Evolutionary conservation across 2,888 invertebrate genomes (phyloP).

Genomic region (Pomacea canaliculata): DNA sequence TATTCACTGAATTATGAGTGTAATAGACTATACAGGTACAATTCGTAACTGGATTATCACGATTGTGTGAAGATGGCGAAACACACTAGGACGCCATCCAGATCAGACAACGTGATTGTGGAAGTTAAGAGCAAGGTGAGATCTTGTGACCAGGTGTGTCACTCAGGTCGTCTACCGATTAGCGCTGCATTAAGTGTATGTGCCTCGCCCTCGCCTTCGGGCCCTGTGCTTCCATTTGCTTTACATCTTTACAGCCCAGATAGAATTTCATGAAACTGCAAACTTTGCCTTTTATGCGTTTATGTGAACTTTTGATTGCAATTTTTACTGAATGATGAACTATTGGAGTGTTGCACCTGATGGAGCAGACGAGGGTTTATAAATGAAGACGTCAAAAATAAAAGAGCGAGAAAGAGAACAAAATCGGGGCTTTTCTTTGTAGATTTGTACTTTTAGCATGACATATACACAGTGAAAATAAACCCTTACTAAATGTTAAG

Average conservation of each 20-base stretch:
- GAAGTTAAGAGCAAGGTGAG: slow-evolving; percentile 63
- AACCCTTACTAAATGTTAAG: too few species aligned
- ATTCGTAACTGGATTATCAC: slow-evolving; percentile 27
- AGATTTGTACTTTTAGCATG: too few species aligned
- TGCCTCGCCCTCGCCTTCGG: background rate
- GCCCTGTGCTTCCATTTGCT: background rate
- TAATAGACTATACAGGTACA: background rate
- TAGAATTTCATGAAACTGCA: background rate
- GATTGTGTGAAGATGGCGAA: slow-evolving; percentile 46
- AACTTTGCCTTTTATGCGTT: background rate
- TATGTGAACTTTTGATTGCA: background rate
- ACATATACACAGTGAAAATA: too few species aligned
- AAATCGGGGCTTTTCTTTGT: too few species aligned
- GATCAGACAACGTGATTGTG: slow-evolving; percentile 40
- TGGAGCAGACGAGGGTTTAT: too few species aligned
- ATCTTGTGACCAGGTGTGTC: slow-evolving; percentile 28
- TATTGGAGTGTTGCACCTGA: too few species aligned
- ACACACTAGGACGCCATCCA: slow-evolving; percentile 46
- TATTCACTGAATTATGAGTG: slow-evolving; percentile 9
- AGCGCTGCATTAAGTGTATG: background rate
- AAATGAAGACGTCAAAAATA: too few species aligned
- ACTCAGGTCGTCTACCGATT: slow-evolving; percentile 1
- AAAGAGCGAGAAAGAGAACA: too few species aligned
- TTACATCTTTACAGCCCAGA: background rate
- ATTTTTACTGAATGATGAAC: too few species aligned